Base-by-base conservation (phyloP, 1,140 invertebrate species). In the Orchestia grillus region DNA sequence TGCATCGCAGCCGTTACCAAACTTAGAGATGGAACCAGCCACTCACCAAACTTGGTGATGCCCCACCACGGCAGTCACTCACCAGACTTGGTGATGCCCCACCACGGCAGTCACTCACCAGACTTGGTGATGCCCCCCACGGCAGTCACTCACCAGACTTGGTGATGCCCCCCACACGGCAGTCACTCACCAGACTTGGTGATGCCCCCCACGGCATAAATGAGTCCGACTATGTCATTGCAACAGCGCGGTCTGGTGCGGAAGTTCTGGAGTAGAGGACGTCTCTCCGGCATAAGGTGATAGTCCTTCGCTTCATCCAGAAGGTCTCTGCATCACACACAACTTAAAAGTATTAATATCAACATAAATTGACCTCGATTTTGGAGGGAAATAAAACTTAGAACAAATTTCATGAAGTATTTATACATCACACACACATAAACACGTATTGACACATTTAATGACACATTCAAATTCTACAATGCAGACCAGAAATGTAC, bases 121-220 rank as follows among this genome's bases (percentile, higher is more conserved):
- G 47, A 53, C 47, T 8, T 53, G 19, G 47, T 53, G 47, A 53
- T 53, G 47, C 47, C 47, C 47, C 47, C 47, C 47, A 23, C 62
- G 36, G 62, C 62, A 53, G 47, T 53, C 92, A 95, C 95, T 53
- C 47, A 53, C 47, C 47, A 19, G 47, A 53, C 47, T 53, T 53
- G 19, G 47, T 53, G 47, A 53, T 53, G 47, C 47, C 19, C 47
- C 47, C 47, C 47, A 23, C 62, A 8, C 6, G 36, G 62, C 62
- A 23, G 62, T 77, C 94, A 95, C 95, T 97, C 97, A 98, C 98
- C 98, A 97, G 98, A 98, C 97, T 98, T 99, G 62, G 98, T 99
- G 28, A 99, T 97, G 15, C 99, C 99, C 40, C 99, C 99, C 96
- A 99, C 98, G 96, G 98, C 99, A 97, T 98, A 99, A 96, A 99